Evolutionary conservation across 2,113 vertebrate genomes (phyloP).

Genomic region (Formicarius rufipectus): DNA sequence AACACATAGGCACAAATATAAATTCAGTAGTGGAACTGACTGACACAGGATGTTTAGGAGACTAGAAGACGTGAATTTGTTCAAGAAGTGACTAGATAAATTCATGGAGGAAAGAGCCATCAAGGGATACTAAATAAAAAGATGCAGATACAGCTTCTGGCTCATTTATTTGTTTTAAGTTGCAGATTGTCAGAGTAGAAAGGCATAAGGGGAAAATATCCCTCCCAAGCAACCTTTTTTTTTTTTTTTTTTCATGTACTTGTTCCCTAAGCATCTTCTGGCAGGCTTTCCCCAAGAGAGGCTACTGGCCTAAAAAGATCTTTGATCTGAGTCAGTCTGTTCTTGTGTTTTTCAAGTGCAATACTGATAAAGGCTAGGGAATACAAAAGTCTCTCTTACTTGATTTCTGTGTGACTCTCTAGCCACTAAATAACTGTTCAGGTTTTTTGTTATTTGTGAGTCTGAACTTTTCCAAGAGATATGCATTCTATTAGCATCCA

Average conservation of each 20-base stretch:
- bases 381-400: neutral
- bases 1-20: accelerated
- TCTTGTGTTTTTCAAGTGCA: neutral
- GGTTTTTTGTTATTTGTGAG: neutral
- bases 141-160: neutral
- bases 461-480: neutral
- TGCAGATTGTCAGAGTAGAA: neutral
- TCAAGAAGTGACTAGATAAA: neutral
- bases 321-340: neutral
- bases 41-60: neutral
- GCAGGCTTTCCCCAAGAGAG: neutral
- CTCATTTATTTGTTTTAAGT: neutral
- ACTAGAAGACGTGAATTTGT: neutral
- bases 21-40: neutral
- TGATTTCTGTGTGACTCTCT: neutral
- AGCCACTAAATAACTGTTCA: neutral
- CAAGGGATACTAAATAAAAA: neutral
- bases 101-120: neutral
- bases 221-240: neutral
- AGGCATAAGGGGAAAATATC: neutral
- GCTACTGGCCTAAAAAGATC: neutral
- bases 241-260: accelerated
- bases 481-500: neutral
- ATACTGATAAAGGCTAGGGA: neutral
- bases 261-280: neutral